Percentiles rank a stretch among this genome's conserved stretches.
Evolutionary conservation across 2,797 vertebrate species (phyloP).

Genomic region (Podarcis siculus): DNA sequence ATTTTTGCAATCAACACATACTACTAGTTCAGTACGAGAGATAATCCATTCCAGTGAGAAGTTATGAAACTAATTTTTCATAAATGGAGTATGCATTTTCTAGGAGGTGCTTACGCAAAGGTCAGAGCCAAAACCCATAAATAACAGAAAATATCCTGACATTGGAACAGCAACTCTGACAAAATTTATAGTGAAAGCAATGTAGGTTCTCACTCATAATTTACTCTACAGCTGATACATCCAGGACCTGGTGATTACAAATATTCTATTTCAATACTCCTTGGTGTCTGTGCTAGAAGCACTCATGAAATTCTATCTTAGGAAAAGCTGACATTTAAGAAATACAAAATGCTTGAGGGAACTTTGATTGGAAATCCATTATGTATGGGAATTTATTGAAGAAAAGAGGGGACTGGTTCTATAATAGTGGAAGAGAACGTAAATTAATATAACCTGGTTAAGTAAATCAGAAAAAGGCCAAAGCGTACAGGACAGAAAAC

Average conservation of each 20-base stretch:
- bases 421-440: constrained; percentile 1
- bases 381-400: constrained; percentile 15
- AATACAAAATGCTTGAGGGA: constrained; percentile 11
- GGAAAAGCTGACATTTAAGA: constrained; percentile 23
- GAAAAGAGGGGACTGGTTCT: constrained; percentile 1
- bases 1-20: constrained; percentile 1
- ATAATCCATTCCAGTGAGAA: constrained; percentile 8
- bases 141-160: neutral
- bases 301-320: constrained; percentile 18
- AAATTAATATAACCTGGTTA: constrained; percentile 24
- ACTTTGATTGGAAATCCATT: constrained; percentile 26
- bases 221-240: constrained; percentile 22
- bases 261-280: constrained; percentile 23
- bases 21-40: neutral
- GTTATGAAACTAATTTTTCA: constrained; percentile 32
- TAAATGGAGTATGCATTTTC: constrained; percentile 26
- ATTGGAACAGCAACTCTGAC: constrained; percentile 20
- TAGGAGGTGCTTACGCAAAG: constrained; percentile 7
- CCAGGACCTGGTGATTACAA: neutral
- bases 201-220: neutral
- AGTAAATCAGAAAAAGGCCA: constrained; percentile 8
- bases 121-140: constrained; percentile 9
- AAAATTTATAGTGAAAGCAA: constrained; percentile 35
- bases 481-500: neutral
- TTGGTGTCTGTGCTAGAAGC: constrained; percentile 14